phyloP scores from a whole-genome alignment of 2,888 invertebrate species.

The Papilio elwesi region DNA sequence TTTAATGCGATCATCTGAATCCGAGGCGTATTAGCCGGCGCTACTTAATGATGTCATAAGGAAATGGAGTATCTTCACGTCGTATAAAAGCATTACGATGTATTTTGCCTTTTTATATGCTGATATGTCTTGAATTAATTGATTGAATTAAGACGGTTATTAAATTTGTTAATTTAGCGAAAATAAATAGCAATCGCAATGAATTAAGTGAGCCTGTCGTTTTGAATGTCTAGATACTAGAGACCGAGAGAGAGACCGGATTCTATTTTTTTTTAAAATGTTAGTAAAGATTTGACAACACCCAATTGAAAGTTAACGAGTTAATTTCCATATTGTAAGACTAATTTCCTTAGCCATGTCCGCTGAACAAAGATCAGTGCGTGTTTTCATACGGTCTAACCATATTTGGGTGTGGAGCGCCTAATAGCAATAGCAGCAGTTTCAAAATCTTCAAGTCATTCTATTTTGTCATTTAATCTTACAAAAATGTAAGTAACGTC shows the following conservation, averaged over 20 bases:
- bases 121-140: not conserved
- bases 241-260: too few species aligned
- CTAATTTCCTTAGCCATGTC: not conserved
- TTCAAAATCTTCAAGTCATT: not conserved
- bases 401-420: not conserved
- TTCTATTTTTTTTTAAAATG: too few species aligned
- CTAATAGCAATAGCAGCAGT: not conserved
- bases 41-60: conserved; percentile 10
- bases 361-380: not conserved
- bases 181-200: not conserved
- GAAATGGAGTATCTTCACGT: not conserved
- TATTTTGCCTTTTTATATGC: not conserved
- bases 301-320: too few species aligned
- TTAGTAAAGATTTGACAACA: too few species aligned
- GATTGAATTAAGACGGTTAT: not conserved
- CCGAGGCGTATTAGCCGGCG: conserved; percentile 22
- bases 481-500: not conserved
- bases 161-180: not conserved
- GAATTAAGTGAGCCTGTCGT: too few species aligned
- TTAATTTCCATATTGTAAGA: too few species aligned
- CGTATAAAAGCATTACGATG: not conserved
- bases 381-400: not conserved
- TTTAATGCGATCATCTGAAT: conserved; percentile 29
- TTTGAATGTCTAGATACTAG: too few species aligned
- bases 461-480: not conserved